Conservation (phyloP, 2,797 vertebrate species). For the Parambassis ranga region DNA sequence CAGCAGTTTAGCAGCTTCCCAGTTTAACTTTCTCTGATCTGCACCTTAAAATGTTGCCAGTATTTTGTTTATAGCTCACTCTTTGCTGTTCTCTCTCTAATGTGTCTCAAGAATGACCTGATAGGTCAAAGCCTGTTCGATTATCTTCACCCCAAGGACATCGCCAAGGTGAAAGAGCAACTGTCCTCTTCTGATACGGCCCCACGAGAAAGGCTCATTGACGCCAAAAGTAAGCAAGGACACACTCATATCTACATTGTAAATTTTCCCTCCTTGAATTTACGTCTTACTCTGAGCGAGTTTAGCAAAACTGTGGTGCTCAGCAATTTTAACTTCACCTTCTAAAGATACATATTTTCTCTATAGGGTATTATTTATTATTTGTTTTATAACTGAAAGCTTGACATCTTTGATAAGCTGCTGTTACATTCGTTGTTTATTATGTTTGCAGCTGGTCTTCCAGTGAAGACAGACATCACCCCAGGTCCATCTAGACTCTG, state of each 20-base stretch:
- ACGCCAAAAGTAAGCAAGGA: slow-evolving; percentile 91
- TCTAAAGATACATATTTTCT: too few relatives aligned
- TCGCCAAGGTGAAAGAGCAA: slow-evolving; percentile 99
- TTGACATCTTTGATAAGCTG: too few relatives aligned
- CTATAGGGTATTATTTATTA: too few relatives aligned
- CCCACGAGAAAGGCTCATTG: slow-evolving; percentile 94
- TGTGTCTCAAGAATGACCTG: slow-evolving; percentile 88
- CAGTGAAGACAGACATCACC: slow-evolving; percentile 97
- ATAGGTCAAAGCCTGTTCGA: slow-evolving; percentile 99
- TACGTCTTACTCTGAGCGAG: neutral
- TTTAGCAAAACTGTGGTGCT: too few relatives aligned
- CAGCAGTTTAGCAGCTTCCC: neutral
- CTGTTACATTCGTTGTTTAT: too few relatives aligned
- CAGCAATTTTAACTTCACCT: too few relatives aligned
- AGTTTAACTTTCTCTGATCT: too few relatives aligned
- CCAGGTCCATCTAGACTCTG: slow-evolving; percentile 94
- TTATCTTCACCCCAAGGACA: slow-evolving; percentile 99
- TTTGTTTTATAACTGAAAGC: too few relatives aligned
- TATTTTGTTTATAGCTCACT: too few relatives aligned
- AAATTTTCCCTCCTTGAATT: too few relatives aligned
- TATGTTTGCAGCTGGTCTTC: slow-evolving; percentile 88
- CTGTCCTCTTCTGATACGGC: slow-evolving; percentile 96
- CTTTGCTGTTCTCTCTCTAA: neutral
- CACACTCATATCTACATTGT: neutral
- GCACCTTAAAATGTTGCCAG: too few relatives aligned